Conservation (phyloP, 2,113 vertebrate species). For the Lepus timidus region DNA sequence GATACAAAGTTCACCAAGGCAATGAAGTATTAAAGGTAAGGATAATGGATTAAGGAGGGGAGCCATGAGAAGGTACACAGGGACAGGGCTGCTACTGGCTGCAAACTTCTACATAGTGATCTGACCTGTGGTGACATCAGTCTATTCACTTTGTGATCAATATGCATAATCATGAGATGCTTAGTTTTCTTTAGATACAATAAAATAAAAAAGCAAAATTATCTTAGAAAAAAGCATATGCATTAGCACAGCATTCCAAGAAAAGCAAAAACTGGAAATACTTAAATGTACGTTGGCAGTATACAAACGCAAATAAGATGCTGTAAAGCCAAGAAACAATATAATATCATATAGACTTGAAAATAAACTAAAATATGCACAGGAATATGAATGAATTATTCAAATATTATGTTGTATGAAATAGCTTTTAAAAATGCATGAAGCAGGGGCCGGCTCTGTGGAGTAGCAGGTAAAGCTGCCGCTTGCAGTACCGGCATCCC, state of each 20-base stretch:
- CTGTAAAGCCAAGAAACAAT: neutral
- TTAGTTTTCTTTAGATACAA: neutral
- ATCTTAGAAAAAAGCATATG: neutral
- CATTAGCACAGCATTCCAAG: neutral
- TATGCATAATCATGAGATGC: neutral
- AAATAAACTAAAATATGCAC: neutral
- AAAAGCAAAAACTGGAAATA: neutral
- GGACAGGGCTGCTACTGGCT: accelerated
- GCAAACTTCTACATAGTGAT: neutral
- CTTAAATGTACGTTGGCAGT: neutral
- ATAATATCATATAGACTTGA: neutral
- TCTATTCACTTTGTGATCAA: neutral
- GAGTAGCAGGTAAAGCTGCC: too few relatives aligned
- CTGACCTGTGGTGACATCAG: neutral
- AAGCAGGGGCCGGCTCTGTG: neutral
- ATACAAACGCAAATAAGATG: neutral
- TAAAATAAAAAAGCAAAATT: neutral
- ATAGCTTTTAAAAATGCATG: neutral
- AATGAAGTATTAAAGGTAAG: neutral
- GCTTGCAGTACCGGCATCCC: too few relatives aligned
- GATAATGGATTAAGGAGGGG: neutral
- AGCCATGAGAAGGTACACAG: neutral
- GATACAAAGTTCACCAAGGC: too few relatives aligned
- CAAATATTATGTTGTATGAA: neutral
- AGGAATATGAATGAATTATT: neutral